Conservation (phyloP, 2,113 vertebrate species). For the Hydropotes inermis region DNA sequence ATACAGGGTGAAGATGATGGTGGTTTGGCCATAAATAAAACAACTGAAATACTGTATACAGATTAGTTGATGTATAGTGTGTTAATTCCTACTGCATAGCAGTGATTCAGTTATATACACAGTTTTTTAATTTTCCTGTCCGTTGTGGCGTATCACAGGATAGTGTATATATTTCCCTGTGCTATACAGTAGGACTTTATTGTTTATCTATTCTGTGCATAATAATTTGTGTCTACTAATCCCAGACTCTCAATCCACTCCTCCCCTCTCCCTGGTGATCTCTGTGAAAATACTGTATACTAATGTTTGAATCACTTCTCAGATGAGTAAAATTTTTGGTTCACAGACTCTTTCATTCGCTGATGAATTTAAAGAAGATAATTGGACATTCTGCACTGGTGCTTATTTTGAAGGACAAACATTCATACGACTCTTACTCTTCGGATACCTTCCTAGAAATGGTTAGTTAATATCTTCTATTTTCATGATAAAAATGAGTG, state of each 20-base stretch:
- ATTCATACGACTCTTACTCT: constrained; percentile 79
- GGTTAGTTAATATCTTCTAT: constrained; percentile 80
- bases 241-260: background rate
- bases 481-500: background rate
- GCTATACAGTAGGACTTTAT: background rate
- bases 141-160: rapidly evolving
- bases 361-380: constrained; percentile 88
- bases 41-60: background rate
- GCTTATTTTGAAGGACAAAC: constrained; percentile 90
- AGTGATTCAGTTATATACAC: background rate
- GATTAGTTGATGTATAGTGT: background rate
- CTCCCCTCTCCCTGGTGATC: background rate
- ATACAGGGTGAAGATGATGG: background rate
- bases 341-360: constrained; percentile 89
- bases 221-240: background rate
- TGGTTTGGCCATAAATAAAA: background rate
- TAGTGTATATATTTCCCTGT: rapidly evolving
- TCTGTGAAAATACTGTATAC: background rate
- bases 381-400: constrained; percentile 89
- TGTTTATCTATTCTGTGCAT: background rate
- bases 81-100: background rate
- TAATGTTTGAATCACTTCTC: background rate
- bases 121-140: background rate
- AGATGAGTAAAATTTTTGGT: constrained; percentile 42
- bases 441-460: constrained; percentile 86